These are phyloP conservation scores for Thera britannica DNA, from an alignment of 2,888 invertebrate genomes.

Conservation along the genomic window DNA sequence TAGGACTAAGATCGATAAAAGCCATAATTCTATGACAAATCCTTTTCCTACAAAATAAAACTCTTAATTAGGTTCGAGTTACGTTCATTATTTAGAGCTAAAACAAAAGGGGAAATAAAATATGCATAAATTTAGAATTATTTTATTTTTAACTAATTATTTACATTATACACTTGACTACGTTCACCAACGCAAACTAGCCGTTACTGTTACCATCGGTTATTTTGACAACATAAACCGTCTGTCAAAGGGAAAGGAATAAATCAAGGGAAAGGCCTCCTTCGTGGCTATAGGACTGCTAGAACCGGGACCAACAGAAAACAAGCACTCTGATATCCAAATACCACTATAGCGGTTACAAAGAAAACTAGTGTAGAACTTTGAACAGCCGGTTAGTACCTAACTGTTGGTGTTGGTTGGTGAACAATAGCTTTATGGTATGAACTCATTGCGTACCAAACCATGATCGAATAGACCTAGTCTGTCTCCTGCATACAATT, in stretches of 20 bases:
- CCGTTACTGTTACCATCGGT: background rate
- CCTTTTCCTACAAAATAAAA: too few relatives aligned
- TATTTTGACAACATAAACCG: background rate
- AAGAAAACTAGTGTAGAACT: background rate
- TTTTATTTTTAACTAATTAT: constrained; percentile 30
- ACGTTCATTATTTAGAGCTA: too few relatives aligned
- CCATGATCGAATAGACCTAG: background rate
- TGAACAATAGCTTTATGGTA: background rate
- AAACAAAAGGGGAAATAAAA: constrained; percentile 30
- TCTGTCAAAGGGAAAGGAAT: too few relatives aligned
- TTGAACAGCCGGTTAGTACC: background rate
- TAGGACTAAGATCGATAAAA: too few relatives aligned
- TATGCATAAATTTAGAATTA: constrained; percentile 34
- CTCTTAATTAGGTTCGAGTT: too few relatives aligned
- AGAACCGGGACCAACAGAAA: background rate
- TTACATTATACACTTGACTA: constrained; percentile 28
- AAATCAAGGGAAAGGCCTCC: background rate
- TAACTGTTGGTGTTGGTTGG: background rate
- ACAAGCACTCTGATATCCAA: background rate
- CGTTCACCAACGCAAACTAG: constrained; percentile 4
- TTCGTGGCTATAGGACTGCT: too few relatives aligned
- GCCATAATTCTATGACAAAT: too few relatives aligned
- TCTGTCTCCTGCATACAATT: background rate
- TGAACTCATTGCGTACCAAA: constrained; percentile 1
- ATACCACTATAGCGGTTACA: background rate